Base-by-base conservation (phyloP, 30 jellyfish, hydroid and myxozoan genomes). In the Aurelia aurita complex sp. Pacific region DNA sequence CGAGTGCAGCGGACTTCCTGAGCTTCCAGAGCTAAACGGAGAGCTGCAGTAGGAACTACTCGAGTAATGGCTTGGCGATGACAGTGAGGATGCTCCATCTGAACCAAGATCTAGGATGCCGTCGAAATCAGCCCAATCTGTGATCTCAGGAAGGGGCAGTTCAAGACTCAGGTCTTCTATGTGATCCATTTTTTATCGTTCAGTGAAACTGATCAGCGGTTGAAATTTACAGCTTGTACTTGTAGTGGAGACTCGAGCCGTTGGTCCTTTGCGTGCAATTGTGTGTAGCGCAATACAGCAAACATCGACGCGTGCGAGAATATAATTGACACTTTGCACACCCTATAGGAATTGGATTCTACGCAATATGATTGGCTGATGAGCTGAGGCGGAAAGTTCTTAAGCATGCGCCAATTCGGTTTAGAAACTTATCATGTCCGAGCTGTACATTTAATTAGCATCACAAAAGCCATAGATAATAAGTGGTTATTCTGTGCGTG, bases 291-390 rank as follows among this genome's bases (percentile, higher is more conserved):
- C 79, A 76, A 69, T 86, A 86, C 82, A 15, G 83, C 96, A 86
- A 86, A 86, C 90, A 86, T 65, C 43, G 85, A 69, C 96, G 96
- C 96, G 96, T 86, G 96, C 96, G 89, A 86, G 80, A 38, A 8
- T 77, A 59, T 86, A 76, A 86, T 76, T 86, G 89, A 77, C 89
- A 77, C 86, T 71, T 86, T 67, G 70, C 96, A 82, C 96, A 82
- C 96, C 81, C 96, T 76, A 71, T 38, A 51, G 82, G 87, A 82
- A 76, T 54, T 33, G 81, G 53, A 62, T 13, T 40, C 5, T 54
- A 10, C 69, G 69, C 83, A 18, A 50, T 67, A 51, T 69, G 85
- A 86, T 86, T 86, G 96, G 96, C 69, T 70, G 86, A 59, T 60
- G 60, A 40, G 51, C 65, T 86, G 85, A 69, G 69, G 90, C 88